Base-by-base conservation (phyloP, 2,797 vertebrate genomes). In the Aulostomus chinensis region DNA sequence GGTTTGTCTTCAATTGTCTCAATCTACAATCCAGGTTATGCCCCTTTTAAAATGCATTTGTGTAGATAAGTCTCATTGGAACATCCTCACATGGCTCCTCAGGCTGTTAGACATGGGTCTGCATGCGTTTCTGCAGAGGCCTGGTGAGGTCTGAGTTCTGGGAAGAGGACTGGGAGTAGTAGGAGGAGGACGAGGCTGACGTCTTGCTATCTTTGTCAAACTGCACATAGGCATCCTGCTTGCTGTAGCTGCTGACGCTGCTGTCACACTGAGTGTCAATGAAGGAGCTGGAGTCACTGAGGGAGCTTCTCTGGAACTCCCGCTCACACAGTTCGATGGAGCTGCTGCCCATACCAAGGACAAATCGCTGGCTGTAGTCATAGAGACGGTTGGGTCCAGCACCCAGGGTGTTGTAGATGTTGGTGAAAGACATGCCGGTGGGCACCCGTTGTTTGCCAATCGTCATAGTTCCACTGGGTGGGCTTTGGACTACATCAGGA, bases 131-230 rank as follows among this genome's bases (percentile, higher is more conserved):
- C 93, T 99, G 97, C 64, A 99, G 93, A 33, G 97, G 97, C 63
- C 96, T 87, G 36, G 93, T 96, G 75, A 98, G 95, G 88, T 99
- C 97, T 0, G 96, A 98, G 92, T 98, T 98, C 83, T 99, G 97
- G 12, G 96, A 98, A 2, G 97, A 98, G 2, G 96, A 98, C 67
- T 99, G 96, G 17, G 96, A 98, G 25, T 97, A 96, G 72, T 98
- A 95, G 58, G 96, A 98, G 2, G 96, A 98, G 31, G 96, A 98
- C 13, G 96, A 98, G 55, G 96, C 96, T 0, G 96, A 99, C 0
- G 95, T 95, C 76, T 98, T 98, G 94, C 97, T 98, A 92, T 97
- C 95, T 85, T 99, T 98, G 88, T 99, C 97, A 15, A 98, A 98
- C 87, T 97, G 97, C 79, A 94, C 94, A 0, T 97, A 98, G 88